Evolutionary conservation across 2,888 invertebrate genomes (phyloP), one percentile per base, ranked within the genome.

Genomic region (Aspidapion aeneum): DNA sequence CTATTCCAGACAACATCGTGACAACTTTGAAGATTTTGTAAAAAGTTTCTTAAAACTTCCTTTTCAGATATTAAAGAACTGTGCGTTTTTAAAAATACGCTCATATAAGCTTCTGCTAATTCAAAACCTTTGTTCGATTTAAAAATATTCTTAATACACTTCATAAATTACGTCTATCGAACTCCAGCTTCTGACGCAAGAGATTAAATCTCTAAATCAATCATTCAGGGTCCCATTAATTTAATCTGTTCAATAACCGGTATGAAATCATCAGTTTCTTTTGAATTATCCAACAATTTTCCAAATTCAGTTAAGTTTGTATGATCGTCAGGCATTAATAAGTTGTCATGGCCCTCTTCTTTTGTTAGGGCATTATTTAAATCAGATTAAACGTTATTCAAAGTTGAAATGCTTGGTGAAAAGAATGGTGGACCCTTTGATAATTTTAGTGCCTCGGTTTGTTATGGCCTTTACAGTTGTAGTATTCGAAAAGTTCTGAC

Each of bases 361-460:
- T 49, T 20, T 9, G 68, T 64, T 9, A 62, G 55, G 21, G 81
- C 80, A 61, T 83, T 79, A 1, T 84, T 82, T 1, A 91, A 77
- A 76, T 92, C 93, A 78, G 98, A 98, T 76, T 90, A 88, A 3
- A 94, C 80, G 71, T 92, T 88, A 71, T 92, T 88, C 17, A 96
- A 81, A 1, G 93, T 90, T 0, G 94, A 87, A 62, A 96, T 84
- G 0, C 97, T 96, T 0, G 98, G 96, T 58, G 98, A 82, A 78
- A 99, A 98, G 82, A 99, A 99, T 0, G 98, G 98, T 0, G 96
- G 98, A 0, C 90, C 87, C 79, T 94, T 93, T 0, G 93, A 90
- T 1, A 86, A 85, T 74, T 93, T 93, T 0, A 91, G 86, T n/a
- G n/a, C n/a, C n/a, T n/a, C n/a, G n/a, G n/a, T n/a, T n/a, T n/a